phyloP scores from a whole-genome alignment of 1,140 invertebrate species.

The Scaptodrosophila lebanonensis region DNA sequence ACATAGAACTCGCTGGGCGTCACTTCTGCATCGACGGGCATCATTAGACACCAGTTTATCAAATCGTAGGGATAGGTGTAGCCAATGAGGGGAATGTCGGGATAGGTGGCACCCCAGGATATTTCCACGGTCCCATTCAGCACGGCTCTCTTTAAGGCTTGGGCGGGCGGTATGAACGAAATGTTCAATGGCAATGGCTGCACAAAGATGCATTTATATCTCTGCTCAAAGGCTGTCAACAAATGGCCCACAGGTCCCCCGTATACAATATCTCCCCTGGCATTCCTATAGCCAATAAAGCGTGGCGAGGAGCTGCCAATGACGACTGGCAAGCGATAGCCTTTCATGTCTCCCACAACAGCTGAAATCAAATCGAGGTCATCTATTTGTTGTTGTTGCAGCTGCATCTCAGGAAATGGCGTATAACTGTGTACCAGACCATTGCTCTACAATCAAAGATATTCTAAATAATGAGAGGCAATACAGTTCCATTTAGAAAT shows the following conservation, averaged over 20 bases:
- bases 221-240: conserved; percentile 32
- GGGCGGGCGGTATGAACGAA: conserved; percentile 5
- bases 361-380: conserved; percentile 1
- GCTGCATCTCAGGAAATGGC: conserved; percentile 46
- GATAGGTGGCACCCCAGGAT: conserved; percentile 28
- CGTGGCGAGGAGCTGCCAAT: conserved; percentile 56
- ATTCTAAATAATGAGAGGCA: background rate
- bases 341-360: conserved; percentile 33
- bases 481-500: background rate
- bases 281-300: conserved; percentile 38
- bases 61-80: conserved; percentile 55
- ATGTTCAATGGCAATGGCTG: conserved; percentile 28
- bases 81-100: conserved; percentile 1
- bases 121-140: conserved; percentile 47
- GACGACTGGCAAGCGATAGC: conserved; percentile 32
- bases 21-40: conserved; percentile 46
- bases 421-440: conserved; percentile 40
- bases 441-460: conserved; percentile 27
- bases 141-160: conserved; percentile 31
- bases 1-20: conserved; percentile 42
- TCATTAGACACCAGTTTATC: conserved; percentile 60
- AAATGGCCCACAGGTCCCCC: conserved; percentile 52
- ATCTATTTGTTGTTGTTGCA: conserved; percentile 9
- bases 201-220: conserved; percentile 38
- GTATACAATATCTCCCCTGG: conserved; percentile 20